Evolutionary conservation across 2,888 invertebrate genomes (phyloP).

Genomic region (Antheraea assamensis): DNA sequence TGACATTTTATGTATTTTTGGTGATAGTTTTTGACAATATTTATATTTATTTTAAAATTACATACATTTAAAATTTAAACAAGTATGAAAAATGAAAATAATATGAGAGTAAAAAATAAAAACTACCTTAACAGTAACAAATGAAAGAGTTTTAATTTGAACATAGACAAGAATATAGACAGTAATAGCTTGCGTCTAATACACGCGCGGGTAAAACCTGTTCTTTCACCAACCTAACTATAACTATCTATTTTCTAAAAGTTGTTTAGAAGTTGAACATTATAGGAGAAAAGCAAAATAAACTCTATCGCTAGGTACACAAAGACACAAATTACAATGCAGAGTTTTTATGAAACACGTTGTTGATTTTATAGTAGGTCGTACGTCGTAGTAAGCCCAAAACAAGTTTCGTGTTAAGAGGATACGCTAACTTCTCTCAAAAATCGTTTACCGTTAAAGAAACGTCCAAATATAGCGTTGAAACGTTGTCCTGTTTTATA

Average conservation of each 20-base stretch:
- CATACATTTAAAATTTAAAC: no score
- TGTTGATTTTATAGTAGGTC: slow-evolving; percentile 68
- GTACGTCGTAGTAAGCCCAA: slow-evolving; percentile 72
- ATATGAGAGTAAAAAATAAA: no score
- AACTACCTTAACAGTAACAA: background rate
- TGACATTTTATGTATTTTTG: no score
- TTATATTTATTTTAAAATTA: no score
- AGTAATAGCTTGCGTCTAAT: background rate
- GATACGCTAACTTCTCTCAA: slow-evolving; percentile 64
- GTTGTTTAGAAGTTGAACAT: background rate
- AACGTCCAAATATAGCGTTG: slow-evolving; percentile 53
- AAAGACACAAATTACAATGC: slow-evolving; percentile 17
- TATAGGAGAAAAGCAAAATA: background rate
- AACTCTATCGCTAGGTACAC: background rate
- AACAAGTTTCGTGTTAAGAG: slow-evolving; percentile 69
- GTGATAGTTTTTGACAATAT: no score
- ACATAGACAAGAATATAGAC: background rate
- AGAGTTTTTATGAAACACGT: slow-evolving; percentile 19
- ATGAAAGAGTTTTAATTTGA: slow-evolving; percentile 3
- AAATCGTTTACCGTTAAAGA: slow-evolving; percentile 68
- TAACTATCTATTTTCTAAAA: slow-evolving; percentile 4
- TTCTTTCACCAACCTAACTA: background rate
- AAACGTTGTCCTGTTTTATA: slow-evolving; percentile 2
- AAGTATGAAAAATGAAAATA: no score
- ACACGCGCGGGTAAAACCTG: background rate